These are phyloP conservation scores for Periophthalmus modestus DNA, from an alignment of 2,113 vertebrate genomes.

Conservation along the genomic window DNA sequence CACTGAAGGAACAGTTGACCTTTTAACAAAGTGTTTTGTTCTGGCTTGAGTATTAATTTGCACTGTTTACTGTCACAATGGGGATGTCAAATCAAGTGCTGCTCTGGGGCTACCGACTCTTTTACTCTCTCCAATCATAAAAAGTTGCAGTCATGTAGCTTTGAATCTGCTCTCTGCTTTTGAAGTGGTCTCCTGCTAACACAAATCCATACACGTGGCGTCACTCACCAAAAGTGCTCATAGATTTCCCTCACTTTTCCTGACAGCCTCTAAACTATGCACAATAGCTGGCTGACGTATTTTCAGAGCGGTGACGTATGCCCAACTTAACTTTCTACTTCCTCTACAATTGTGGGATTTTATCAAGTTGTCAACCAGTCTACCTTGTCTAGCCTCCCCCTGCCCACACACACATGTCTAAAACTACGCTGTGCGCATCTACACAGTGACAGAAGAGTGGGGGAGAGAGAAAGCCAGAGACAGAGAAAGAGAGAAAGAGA, in stretches of 20 bases:
- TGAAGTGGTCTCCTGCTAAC: slow-evolving; percentile 14
- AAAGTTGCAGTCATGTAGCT: not conserved
- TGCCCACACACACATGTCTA: not conserved
- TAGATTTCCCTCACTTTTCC: not conserved
- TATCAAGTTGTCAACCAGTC: not conserved
- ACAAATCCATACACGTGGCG: slow-evolving; percentile 16
- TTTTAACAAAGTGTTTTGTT: slow-evolving; percentile 23
- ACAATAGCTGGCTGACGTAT: slow-evolving; percentile 1
- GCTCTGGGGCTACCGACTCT: slow-evolving; percentile 3
- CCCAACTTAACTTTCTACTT: not conserved
- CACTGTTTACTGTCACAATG: slow-evolving; percentile 23
- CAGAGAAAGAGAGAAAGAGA: slow-evolving; percentile 23
- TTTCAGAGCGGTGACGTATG: not conserved
- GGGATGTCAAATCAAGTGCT: slow-evolving; percentile 8
- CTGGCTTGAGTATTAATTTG: slow-evolving; percentile 31
- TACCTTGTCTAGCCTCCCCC: slow-evolving; percentile 12
- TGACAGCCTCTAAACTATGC: slow-evolving; percentile 10
- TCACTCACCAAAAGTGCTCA: not conserved
- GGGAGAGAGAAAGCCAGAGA: slow-evolving; percentile 7
- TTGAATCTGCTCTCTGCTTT: slow-evolving; percentile 8
- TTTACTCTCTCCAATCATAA: not conserved
- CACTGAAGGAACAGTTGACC: slow-evolving; percentile 35
- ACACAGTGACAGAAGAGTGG: slow-evolving; percentile 6
- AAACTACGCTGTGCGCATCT: not conserved
- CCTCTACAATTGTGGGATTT: not conserved